Base-by-base conservation (phyloP, 64 coral and sea anemone genomes). In the Montipora cactus region DNA sequence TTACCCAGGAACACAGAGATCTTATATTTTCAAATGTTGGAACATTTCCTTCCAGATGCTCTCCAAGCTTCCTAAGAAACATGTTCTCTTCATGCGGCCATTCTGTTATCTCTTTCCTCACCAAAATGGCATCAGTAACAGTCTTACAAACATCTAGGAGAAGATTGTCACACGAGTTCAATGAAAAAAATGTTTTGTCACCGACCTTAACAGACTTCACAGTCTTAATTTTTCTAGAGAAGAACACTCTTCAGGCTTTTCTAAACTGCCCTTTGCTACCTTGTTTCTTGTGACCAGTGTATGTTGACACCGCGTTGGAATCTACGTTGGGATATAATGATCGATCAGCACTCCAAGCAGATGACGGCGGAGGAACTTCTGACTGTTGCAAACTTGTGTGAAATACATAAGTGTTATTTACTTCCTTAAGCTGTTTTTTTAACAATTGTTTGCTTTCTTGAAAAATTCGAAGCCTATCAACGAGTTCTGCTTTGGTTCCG, bases 281-380 rank as follows among this genome's bases (percentile, higher is more conserved):
- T 69, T 91, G 66, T 81, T 75, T 91, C 81, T 91, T 83, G n/a
- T 72, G 25, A n/a, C 52, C 16, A 67, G 79, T 83, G 58, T 83
- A 83, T 68, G 19, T 55, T 48, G 15, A 46, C 80, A 46, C 80
- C 18, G 55, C 82, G 59, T 37, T 79, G 23, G 62, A 91, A 80
- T 91, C 47, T 80, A 70, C 89, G 68, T 91, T 91, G 20, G 90
- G 90, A 82, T 91, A 83, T 72, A 83, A 61, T 28, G 79, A 91
- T 69, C 75, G 49, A 53, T 91, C 90, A 70, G 79, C 67, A 22
- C 62, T 91, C 79, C 90, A 83, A 74, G 90, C 13, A 81, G 58
- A 44, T 3, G 79, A 91, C 3, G 19, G 45, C 28, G 79, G 18
- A 47, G 78, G 89, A 81, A 91, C 80, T 20, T 91, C 89, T 25